Base-by-base conservation (phyloP, 2,113 vertebrate species). In the Apodemus sylvaticus region DNA sequence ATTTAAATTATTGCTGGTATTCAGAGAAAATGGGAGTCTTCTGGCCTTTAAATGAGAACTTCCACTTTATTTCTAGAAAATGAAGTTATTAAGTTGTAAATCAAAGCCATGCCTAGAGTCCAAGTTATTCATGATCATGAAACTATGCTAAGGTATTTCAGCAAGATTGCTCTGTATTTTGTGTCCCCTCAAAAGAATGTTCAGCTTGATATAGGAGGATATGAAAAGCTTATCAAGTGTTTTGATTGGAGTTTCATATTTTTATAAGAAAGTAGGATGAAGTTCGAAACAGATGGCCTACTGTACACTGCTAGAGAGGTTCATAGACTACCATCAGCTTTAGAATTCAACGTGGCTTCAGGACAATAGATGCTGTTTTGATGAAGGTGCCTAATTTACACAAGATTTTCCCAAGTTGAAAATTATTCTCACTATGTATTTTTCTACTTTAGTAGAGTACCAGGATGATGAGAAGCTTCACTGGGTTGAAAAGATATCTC, bases 61-160 rank as follows among this genome's bases (percentile, higher is more conserved):
- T 62, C 95, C 91, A 95, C 95, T 98, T 98, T 98, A 98, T 98
- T 98, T 98, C 97, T 97, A 95, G 98, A 98, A 98, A 98, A 96
- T 97, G 90, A 98, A 97, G 94, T 98, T 98, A 98, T 98, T 98
- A 98, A 97, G 94, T 96, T 98, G 97, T 98, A 98, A 98, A 98
- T 98, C 98, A 98, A 83, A 95, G 53, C 68, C 77, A 55, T 94
- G 70, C 79, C 9, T 0, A 36, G 82, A 70, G 96, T 97, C n/a
- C 48, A 88, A 90, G 93, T 13, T 76, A 82, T 97, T 96, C 95
- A 88, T 97, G 92, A 71, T 94, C 92, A 78, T 96, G 62, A 91
- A 66, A 11, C 36, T 58, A 92, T 42, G 68, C 3, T 1, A 88
- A 64, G 12, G 62, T 91, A 94, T 91, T 97, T 95, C 87, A 82